These are phyloP conservation scores for Narcine bancroftii DNA, from an alignment of 2,113 vertebrate genomes.

Conservation along the genomic window DNA sequence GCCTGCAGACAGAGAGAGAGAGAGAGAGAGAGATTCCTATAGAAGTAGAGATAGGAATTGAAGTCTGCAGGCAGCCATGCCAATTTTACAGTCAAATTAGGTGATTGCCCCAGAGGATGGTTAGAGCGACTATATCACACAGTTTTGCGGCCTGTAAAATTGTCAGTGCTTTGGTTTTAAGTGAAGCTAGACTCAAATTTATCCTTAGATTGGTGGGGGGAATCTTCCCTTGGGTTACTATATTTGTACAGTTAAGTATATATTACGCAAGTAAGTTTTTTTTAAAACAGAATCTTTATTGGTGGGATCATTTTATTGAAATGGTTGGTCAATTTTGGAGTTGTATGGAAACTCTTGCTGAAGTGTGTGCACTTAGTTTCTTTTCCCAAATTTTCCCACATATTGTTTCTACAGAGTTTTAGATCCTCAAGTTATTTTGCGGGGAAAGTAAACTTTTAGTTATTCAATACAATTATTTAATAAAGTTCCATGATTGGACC, in stretches of 20 bases:
- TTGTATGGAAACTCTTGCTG: too few relatives aligned
- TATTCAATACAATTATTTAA: background rate
- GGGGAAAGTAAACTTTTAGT: background rate
- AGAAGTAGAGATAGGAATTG: background rate
- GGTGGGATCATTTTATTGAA: background rate
- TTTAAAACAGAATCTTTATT: background rate
- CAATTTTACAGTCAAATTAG: conserved; percentile 2
- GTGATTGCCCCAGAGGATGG: background rate
- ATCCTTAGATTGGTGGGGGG: background rate
- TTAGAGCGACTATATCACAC: background rate
- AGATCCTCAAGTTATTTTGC: background rate
- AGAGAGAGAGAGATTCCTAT: too few relatives aligned
- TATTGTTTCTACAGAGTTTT: background rate
- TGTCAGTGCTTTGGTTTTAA: background rate
- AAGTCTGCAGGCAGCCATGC: background rate
- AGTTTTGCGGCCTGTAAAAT: background rate
- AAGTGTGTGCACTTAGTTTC: too few relatives aligned
- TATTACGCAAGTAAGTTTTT: background rate
- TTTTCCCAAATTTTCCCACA: too few relatives aligned
- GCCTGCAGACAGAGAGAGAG: background rate
- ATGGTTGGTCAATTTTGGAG: too few relatives aligned
- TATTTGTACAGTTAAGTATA: background rate
- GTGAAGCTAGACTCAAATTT: conserved; percentile 5
- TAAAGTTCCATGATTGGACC: background rate
- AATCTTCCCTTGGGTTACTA: background rate